These are phyloP conservation scores for Platyscapa corneri DNA, from an alignment of 1,140 invertebrate species.

Conservation along the genomic window DNA sequence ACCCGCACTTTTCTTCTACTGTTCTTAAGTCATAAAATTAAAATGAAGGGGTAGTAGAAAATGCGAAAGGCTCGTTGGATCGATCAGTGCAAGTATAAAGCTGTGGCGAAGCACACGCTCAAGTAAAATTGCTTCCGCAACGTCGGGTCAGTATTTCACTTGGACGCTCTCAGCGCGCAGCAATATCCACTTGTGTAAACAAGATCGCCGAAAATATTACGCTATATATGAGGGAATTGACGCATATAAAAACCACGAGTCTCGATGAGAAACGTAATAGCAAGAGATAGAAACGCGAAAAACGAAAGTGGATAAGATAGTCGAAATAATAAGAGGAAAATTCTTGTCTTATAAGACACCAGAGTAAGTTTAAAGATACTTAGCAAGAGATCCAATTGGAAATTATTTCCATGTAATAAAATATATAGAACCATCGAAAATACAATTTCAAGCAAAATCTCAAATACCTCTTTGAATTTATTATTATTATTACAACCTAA, in stretches of 20 bases:
- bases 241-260: slow-evolving; percentile 30
- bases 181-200: slow-evolving; percentile 64
- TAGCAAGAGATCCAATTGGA: background rate
- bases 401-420: background rate
- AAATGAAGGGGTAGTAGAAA: background rate
- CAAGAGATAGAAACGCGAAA: background rate
- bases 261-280: background rate
- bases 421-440: background rate
- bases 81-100: slow-evolving; percentile 23
- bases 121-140: slow-evolving; percentile 58
- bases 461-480: background rate
- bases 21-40: slow-evolving; percentile 9
- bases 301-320: background rate
- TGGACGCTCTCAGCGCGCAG: slow-evolving; percentile 54
- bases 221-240: slow-evolving; percentile 51
- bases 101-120: background rate
- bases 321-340: background rate
- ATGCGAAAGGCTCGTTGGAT: background rate
- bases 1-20: background rate
- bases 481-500: background rate
- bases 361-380: background rate
- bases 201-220: slow-evolving; percentile 60
- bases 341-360: background rate
- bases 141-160: slow-evolving; percentile 55
- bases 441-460: background rate